Percentiles rank a stretch among this genome's conserved stretches.
These are phyloP conservation scores for Conus betulinus DNA, from an alignment of 1,140 invertebrate genomes.

Conservation along the genomic window DNA sequence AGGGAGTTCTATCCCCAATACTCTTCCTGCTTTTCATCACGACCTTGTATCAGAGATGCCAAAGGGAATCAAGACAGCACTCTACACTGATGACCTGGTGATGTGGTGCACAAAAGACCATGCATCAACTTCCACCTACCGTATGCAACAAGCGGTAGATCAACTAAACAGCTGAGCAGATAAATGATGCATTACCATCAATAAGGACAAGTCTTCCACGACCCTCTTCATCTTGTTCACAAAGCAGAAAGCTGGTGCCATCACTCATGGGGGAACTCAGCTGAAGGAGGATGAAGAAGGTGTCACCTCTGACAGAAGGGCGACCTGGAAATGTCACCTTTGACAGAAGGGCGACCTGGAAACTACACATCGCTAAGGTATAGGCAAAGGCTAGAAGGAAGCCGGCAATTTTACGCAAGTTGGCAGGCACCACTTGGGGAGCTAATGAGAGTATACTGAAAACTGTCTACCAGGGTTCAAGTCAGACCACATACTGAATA, in stretches of 20 bases:
- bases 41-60: constrained; percentile 1
- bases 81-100: constrained; percentile 24
- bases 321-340: too few species aligned
- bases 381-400: too few species aligned
- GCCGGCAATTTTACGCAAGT: too few species aligned
- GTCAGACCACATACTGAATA: constrained; percentile 41
- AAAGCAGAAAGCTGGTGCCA: not conserved
- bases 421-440: too few species aligned
- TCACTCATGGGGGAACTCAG: not conserved
- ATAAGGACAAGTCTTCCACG: constrained; percentile 11
- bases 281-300: not conserved
- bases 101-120: constrained; percentile 15
- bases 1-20: constrained; percentile 33
- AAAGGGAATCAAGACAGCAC: constrained; percentile 9
- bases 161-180: not conserved
- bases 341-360: too few species aligned
- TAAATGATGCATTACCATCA: not conserved
- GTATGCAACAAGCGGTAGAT: not conserved
- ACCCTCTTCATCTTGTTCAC: not conserved
- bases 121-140: constrained; percentile 13
- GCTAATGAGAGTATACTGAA: not conserved
- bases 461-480: constrained; percentile 27
- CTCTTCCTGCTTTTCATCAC: constrained; percentile 39
- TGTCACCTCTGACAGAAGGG: too few species aligned
- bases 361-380: too few species aligned